phyloP scores from a whole-genome alignment of 2,113 vertebrate genomes.

The Ammodytes marinus region DNA sequence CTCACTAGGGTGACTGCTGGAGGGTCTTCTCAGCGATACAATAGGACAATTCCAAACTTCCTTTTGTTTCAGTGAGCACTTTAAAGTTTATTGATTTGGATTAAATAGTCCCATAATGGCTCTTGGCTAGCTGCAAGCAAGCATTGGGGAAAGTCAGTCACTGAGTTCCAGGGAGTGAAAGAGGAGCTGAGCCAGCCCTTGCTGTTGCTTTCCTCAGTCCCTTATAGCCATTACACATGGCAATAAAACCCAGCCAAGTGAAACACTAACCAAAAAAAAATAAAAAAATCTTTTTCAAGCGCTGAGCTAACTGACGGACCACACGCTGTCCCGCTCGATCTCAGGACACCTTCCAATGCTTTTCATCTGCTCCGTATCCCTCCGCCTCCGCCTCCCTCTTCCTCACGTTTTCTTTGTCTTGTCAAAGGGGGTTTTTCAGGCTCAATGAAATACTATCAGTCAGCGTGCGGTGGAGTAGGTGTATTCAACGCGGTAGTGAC shows the following conservation, averaged over 20 bases:
- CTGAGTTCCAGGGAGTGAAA: slow-evolving; percentile 55
- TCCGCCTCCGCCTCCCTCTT: slow-evolving; percentile 34
- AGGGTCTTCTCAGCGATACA: slow-evolving; percentile 39
- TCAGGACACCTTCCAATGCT: slow-evolving; percentile 32
- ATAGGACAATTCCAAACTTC: slow-evolving; percentile 61
- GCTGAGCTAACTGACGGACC: slow-evolving; percentile 52
- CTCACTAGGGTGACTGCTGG: slow-evolving; percentile 32
- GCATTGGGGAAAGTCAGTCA: slow-evolving; percentile 32
- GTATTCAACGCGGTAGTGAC: slow-evolving; percentile 65
- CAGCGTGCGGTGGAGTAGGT: slow-evolving; percentile 54
- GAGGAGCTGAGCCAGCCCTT: slow-evolving; percentile 59
- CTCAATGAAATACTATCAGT: slow-evolving; percentile 66
- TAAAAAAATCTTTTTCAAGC: slow-evolving; percentile 39
- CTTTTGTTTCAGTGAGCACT: slow-evolving; percentile 68
- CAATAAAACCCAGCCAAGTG: slow-evolving; percentile 57
- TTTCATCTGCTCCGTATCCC: slow-evolving; percentile 48
- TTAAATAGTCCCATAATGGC: slow-evolving; percentile 63
- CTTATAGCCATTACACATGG: slow-evolving; percentile 57
- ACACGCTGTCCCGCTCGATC: slow-evolving; percentile 24
- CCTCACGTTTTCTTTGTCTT: slow-evolving; percentile 53
- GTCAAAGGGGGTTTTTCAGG: slow-evolving; percentile 54
- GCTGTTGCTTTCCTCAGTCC: slow-evolving; percentile 38
- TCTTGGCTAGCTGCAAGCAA: slow-evolving; percentile 58
- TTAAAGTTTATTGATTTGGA: slow-evolving; percentile 74
- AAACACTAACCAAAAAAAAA: background rate